Evolutionary conservation across 2,888 invertebrate genomes (phyloP).

Genomic region (Exocentrus adspersus): DNA sequence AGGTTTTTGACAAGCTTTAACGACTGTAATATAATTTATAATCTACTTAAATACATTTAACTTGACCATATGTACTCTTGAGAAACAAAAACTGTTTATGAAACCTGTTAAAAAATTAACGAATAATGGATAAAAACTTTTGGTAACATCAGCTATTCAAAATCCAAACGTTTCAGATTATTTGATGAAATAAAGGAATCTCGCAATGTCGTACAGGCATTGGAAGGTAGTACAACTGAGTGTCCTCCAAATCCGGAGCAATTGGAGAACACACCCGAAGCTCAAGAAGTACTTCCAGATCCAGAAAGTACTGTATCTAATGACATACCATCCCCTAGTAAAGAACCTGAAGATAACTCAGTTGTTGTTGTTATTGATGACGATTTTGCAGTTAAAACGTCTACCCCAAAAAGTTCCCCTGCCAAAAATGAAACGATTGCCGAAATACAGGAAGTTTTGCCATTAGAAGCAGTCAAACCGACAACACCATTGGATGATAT

Average conservation of each 20-base stretch:
- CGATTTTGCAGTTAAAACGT: slow-evolving; percentile 48
- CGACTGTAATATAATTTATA: too few relatives aligned
- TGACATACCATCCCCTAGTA: slow-evolving; percentile 37
- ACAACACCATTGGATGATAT: slow-evolving; percentile 66
- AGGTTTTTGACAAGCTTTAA: too few relatives aligned
- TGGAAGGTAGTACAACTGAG: background rate
- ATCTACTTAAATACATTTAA: too few relatives aligned
- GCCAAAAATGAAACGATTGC: background rate
- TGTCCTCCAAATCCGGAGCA: background rate
- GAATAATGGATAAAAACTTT: too few relatives aligned
- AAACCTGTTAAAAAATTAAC: too few relatives aligned
- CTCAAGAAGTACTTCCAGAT: slow-evolving; percentile 1
- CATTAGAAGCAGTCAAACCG: background rate
- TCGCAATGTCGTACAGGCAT: background rate
- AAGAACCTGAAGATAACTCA: slow-evolving; percentile 29
- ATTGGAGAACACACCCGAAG: background rate
- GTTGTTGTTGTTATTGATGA: slow-evolving; percentile 45
- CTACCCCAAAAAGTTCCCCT: slow-evolving; percentile 16
- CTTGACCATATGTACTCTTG: too few relatives aligned
- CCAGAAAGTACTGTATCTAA: background rate
- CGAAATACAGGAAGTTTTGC: background rate
- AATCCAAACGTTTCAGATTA: background rate
- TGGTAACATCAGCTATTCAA: background rate
- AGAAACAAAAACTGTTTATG: too few relatives aligned
- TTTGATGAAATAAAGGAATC: slow-evolving; percentile 1